Evolutionary conservation across 2,888 invertebrate species (phyloP).

Genomic region (Parthenolecanium corni): DNA sequence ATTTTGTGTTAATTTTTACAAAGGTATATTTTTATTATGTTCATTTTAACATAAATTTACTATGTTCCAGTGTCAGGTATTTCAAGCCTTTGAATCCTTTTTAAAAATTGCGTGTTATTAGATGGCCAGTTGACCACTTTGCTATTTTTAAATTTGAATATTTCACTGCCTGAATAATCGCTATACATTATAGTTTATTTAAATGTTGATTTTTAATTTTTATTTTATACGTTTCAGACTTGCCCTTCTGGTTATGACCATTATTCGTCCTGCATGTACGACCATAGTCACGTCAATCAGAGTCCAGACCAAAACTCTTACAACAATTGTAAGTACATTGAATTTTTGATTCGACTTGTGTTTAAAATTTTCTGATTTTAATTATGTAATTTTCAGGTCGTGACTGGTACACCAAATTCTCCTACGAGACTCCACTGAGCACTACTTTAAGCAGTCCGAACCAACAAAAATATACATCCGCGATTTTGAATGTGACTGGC

Average conservation of each 20-base stretch:
- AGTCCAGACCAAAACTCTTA: not conserved
- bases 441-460: not conserved
- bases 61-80: too few relatives aligned
- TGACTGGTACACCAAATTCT: not conserved
- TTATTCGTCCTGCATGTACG: not conserved
- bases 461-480: conserved; percentile 1
- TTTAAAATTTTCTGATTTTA: not conserved
- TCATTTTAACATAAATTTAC: too few relatives aligned
- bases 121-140: too few relatives aligned
- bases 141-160: too few relatives aligned
- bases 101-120: too few relatives aligned
- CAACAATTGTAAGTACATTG: not conserved
- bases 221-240: too few relatives aligned
- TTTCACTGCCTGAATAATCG: too few relatives aligned
- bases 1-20: too few relatives aligned
- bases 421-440: conserved; percentile 1
- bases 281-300: not conserved
- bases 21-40: too few relatives aligned
- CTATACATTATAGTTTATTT: too few relatives aligned
- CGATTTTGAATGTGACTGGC: conserved; percentile 15
- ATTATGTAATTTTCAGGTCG: not conserved
- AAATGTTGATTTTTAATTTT: too few relatives aligned
- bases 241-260: conserved; percentile 13
- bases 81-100: too few relatives aligned
- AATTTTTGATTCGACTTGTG: not conserved